Percentiles rank a stretch among this genome's conserved stretches.
phyloP scores from a whole-genome alignment of 1,140 invertebrate genomes.

The Carposina sasakii region DNA sequence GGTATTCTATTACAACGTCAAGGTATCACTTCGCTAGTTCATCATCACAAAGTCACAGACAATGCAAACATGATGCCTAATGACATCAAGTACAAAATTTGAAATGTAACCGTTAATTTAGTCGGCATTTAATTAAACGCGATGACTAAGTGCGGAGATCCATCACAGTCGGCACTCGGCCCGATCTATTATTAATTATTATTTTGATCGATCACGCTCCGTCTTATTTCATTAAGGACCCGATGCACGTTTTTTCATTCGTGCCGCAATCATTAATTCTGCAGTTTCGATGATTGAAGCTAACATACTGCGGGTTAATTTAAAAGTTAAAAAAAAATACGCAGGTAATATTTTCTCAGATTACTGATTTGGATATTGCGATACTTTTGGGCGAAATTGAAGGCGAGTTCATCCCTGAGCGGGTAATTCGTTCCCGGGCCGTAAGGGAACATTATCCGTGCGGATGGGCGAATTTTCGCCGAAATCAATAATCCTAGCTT shows the following conservation, averaged over 20 bases:
- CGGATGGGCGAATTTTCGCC: slow-evolving; percentile 49
- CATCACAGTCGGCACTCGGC: slow-evolving; percentile 54
- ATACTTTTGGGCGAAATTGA: slow-evolving; percentile 53
- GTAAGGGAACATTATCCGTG: slow-evolving; percentile 57
- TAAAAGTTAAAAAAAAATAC: no score
- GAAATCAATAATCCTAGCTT: slow-evolving; percentile 66
- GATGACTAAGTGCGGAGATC: slow-evolving; percentile 67
- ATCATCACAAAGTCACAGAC: no score
- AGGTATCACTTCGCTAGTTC: no score
- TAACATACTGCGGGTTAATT: no score
- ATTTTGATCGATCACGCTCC: slow-evolving; percentile 67
- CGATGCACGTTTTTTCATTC: slow-evolving; percentile 45
- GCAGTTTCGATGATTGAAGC: no score
- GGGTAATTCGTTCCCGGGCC: slow-evolving; percentile 59
- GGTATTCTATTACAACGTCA: no score
- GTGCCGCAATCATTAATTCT: slow-evolving; percentile 47
- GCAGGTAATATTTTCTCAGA: slow-evolving; percentile 52
- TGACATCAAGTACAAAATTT: slow-evolving; percentile 47
- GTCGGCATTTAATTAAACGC: slow-evolving; percentile 66
- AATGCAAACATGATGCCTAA: no score
- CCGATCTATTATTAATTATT: slow-evolving; percentile 70
- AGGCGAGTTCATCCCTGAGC: slow-evolving; percentile 58
- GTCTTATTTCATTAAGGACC: slow-evolving; percentile 65
- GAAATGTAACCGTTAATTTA: slow-evolving; percentile 63
- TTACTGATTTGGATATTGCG: slow-evolving; percentile 46